These are phyloP conservation scores for Burhinus oedicnemus DNA, from an alignment of 2,113 vertebrate genomes.

Conservation along the genomic window DNA sequence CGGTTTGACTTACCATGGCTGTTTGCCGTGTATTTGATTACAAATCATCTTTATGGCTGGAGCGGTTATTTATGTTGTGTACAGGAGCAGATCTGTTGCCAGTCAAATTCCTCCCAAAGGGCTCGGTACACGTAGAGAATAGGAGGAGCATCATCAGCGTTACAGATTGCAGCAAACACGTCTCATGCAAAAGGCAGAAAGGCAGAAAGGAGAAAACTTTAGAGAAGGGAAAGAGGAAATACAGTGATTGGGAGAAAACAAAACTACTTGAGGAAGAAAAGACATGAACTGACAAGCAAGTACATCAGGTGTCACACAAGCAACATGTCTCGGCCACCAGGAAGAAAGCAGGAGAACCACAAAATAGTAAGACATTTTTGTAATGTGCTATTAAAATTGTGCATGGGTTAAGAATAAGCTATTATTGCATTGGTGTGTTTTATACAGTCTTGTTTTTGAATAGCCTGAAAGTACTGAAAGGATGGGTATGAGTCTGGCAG, in stretches of 20 bases:
- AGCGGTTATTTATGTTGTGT: neutral
- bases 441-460: neutral
- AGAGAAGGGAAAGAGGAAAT: neutral
- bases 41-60: neutral
- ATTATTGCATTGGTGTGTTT: neutral
- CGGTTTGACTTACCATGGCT: neutral
- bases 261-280: neutral
- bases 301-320: neutral
- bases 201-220: conserved; percentile 1
- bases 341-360: conserved; percentile 73
- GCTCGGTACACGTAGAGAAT: conserved; percentile 2
- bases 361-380: conserved; percentile 81
- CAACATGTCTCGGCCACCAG: conserved; percentile 74
- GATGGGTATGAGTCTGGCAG: neutral
- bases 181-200: neutral
- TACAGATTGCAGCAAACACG: conserved; percentile 7
- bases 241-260: neutral
- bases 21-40: conserved; percentile 14
- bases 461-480: neutral
- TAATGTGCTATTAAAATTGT: neutral
- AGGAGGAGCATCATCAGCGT: conserved; percentile 68
- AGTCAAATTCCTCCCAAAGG: conserved; percentile 32
- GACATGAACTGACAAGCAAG: neutral
- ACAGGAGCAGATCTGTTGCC: neutral
- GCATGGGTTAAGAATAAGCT: neutral